These are phyloP conservation scores for Nymphalis urticae DNA, from an alignment of 2,888 invertebrate species.

Conservation along the genomic window DNA sequence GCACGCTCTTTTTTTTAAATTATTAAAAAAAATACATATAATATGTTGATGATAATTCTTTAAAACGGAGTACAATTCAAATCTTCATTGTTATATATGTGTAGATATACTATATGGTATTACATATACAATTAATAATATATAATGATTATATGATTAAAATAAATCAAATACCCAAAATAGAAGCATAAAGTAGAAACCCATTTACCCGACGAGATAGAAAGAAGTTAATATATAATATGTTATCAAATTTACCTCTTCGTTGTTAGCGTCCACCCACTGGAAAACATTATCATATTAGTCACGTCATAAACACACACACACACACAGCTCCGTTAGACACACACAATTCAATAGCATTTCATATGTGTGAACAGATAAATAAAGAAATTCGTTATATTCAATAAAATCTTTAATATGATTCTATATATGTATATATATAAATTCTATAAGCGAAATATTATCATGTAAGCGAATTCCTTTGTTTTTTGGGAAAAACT, in stretches of 20 bases:
- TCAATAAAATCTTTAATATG: conserved; percentile 45
- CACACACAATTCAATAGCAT: conserved; percentile 66
- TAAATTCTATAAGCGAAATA: conserved; percentile 57
- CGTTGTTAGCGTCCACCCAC: conserved; percentile 86
- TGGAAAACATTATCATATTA: conserved; percentile 80
- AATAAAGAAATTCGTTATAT: conserved; percentile 48
- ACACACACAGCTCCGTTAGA: conserved; percentile 35
- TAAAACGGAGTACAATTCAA: neutral
- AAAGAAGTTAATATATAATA: conserved; percentile 25
- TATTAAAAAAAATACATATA: too few species aligned
- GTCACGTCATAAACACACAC: conserved; percentile 57
- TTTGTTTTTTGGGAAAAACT: conserved; percentile 22
- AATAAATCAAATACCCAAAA: conserved; percentile 32
- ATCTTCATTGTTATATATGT: neutral
- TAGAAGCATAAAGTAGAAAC: conserved; percentile 15
- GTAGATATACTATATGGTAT: too few species aligned
- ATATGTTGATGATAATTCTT: too few species aligned
- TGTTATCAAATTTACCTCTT: conserved; percentile 78
- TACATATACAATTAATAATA: too few species aligned
- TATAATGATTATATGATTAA: neutral
- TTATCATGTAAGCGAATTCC: conserved; percentile 29
- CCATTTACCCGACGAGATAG: conserved; percentile 20
- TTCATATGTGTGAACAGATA: conserved; percentile 59
- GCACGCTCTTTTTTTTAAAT: too few species aligned
- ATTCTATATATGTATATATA: conserved; percentile 50